Conservation (phyloP, 1,140 invertebrate genomes). For the Drosophila bipectinata region DNA sequence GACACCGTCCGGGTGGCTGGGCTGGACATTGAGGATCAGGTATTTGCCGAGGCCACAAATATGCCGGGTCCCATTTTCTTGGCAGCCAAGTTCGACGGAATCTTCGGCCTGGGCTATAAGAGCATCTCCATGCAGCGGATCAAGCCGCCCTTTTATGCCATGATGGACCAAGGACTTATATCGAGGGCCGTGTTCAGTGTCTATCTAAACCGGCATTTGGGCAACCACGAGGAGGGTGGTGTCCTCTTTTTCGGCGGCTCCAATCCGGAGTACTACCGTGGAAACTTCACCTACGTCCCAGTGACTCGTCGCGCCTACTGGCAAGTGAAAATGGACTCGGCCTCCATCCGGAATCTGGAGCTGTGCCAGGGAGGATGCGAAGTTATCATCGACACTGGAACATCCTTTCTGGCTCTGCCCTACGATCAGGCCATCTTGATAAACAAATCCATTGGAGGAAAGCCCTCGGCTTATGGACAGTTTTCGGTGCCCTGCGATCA, state of each 20-base stretch:
- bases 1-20: conserved; percentile 91
- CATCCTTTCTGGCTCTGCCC: conserved; percentile 90
- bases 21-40: conserved; percentile 90
- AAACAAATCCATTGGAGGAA: conserved; percentile 64
- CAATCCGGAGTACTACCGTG: conserved; percentile 58
- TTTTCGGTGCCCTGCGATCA: conserved; percentile 53
- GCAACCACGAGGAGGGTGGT: conserved; percentile 56
- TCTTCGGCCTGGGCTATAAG: conserved; percentile 95
- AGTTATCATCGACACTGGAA: conserved; percentile 92
- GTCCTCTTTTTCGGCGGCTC: conserved; percentile 76
- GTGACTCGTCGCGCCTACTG: conserved; percentile 73
- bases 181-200: conserved; percentile 95
- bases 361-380: conserved; percentile 85
- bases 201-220: conserved; percentile 88
- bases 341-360: conserved; percentile 42
- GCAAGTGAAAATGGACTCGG: conserved; percentile 73
- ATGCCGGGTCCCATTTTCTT: conserved; percentile 96
- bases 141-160: conserved; percentile 96
- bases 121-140: conserved; percentile 96
- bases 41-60: conserved; percentile 97
- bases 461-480: conserved; percentile 55
- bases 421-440: conserved; percentile 62
- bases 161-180: conserved; percentile 94
- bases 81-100: conserved; percentile 98
- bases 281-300: conserved; percentile 75